Evolutionary conservation across 2,888 invertebrate species (phyloP).

Genomic region (Amitus sp.): DNA sequence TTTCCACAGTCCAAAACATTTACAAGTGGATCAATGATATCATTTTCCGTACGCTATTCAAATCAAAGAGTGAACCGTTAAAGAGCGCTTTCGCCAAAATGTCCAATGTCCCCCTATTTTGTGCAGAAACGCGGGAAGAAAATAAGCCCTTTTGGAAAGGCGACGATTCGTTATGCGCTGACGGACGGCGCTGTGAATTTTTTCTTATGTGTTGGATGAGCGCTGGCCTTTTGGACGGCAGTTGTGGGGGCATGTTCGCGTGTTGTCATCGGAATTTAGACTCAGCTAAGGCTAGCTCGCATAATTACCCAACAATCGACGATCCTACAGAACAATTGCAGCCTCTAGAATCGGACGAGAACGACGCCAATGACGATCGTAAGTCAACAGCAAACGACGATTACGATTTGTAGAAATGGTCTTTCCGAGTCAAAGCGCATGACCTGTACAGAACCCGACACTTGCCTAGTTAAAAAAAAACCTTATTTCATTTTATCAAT

Average conservation of each 20-base stretch:
- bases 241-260: slow-evolving; percentile 84
- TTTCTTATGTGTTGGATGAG: slow-evolving; percentile 93
- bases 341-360: slow-evolving; percentile 67
- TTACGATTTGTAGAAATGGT: too few species aligned
- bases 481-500: too few species aligned
- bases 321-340: slow-evolving; percentile 59
- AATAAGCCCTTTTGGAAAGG: slow-evolving; percentile 63
- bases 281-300: slow-evolving; percentile 59
- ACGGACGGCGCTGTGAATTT: slow-evolving; percentile 88
- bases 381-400: slow-evolving; percentile 71
- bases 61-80: slow-evolving; percentile 9
- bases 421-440: too few species aligned
- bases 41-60: too few species aligned
- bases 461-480: too few species aligned
- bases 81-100: slow-evolving; percentile 8
- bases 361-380: slow-evolving; percentile 68
- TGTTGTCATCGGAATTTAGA: slow-evolving; percentile 80
- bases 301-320: slow-evolving; percentile 59
- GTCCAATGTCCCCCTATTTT: slow-evolving; percentile 41
- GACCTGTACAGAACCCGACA: too few species aligned
- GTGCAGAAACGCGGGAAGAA: slow-evolving; percentile 62
- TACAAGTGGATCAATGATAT: too few species aligned
- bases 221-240: slow-evolving; percentile 85
- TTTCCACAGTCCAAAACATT: too few species aligned
- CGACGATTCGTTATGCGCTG: slow-evolving; percentile 72